Percentiles rank a stretch among this genome's conserved stretches.
Conservation (phyloP, 2,888 invertebrate species). For the Meteorus cinctellus region DNA sequence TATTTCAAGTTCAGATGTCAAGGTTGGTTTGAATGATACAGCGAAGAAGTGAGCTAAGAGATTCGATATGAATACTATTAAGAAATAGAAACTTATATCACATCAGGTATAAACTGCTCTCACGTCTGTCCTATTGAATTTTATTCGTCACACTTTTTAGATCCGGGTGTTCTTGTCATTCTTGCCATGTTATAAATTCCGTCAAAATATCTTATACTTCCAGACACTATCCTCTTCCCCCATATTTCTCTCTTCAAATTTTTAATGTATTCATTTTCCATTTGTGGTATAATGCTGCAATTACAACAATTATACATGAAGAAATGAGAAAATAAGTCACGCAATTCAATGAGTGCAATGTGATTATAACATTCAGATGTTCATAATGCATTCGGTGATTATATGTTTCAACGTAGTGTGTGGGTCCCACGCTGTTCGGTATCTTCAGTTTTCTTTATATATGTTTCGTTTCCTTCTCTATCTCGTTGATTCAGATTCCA, state of each 20-base stretch:
- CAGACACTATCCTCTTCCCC: not conserved
- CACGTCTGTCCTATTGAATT: conserved; percentile 20
- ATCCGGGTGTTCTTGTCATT: not conserved
- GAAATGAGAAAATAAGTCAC: conserved; percentile 13
- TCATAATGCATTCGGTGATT: not conserved
- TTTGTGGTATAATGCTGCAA: not conserved
- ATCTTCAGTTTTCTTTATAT: not conserved
- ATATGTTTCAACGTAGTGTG: not conserved
- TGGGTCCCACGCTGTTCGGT: not conserved
- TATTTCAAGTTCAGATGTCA: conserved; percentile 68
- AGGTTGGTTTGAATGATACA: conserved; percentile 65
- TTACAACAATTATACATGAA: not conserved
- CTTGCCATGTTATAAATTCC: not conserved
- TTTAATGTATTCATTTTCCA: not conserved
- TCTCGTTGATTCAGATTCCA: conserved; percentile 19
- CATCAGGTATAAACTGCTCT: conserved; percentile 43
- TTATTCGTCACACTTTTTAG: conserved; percentile 3
- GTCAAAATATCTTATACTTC: not conserved
- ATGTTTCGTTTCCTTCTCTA: not conserved
- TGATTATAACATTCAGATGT: not conserved
- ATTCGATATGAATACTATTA: not conserved
- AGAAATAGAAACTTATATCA: not conserved
- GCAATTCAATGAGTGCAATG: not conserved
- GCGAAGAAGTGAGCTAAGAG: not conserved
- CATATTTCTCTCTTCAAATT: not conserved